A percentile compares a stretch with the other conserved stretches of the same genome.
phyloP scores from a whole-genome alignment of 2,113 vertebrate species.

The Oryzias celebensis region DNA sequence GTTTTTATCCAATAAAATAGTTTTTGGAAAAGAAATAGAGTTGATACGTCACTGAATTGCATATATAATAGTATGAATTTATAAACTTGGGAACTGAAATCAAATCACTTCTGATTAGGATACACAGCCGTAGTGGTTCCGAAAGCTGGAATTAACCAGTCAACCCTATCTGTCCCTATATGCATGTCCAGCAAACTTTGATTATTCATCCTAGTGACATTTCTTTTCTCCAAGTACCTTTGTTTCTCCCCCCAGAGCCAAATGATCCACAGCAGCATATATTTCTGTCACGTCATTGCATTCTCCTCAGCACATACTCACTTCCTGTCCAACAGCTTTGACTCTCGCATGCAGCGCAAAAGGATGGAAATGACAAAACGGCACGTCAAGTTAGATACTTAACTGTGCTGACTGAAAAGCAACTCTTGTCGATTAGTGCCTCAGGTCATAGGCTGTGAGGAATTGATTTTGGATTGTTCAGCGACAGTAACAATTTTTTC shows the following conservation, averaged over 20 bases:
- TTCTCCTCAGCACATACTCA: conserved; percentile 44
- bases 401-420: no score
- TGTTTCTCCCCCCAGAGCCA: conserved; percentile 24
- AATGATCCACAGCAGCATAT: conserved; percentile 55
- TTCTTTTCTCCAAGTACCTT: conserved; percentile 17
- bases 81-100: no score
- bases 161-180: not conserved
- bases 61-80: no score
- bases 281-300: conserved; percentile 26
- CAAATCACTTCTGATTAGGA: no score
- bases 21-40: no score
- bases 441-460: no score
- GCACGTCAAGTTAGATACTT: not conserved
- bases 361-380: conserved; percentile 13
- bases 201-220: conserved; percentile 27
- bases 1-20: no score
- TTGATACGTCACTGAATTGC: no score
- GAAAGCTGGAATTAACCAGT: conserved; percentile 12
- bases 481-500: no score
- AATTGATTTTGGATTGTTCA: no score
- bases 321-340: conserved; percentile 57
- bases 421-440: no score
- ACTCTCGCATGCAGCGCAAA: conserved; percentile 22
- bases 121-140: not conserved
- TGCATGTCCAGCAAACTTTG: conserved; percentile 37